Evolutionary conservation across 2,888 invertebrate species (phyloP), one percentile per base, ranked within the genome.

Genomic region (Synanthedon myopaeformis): DNA sequence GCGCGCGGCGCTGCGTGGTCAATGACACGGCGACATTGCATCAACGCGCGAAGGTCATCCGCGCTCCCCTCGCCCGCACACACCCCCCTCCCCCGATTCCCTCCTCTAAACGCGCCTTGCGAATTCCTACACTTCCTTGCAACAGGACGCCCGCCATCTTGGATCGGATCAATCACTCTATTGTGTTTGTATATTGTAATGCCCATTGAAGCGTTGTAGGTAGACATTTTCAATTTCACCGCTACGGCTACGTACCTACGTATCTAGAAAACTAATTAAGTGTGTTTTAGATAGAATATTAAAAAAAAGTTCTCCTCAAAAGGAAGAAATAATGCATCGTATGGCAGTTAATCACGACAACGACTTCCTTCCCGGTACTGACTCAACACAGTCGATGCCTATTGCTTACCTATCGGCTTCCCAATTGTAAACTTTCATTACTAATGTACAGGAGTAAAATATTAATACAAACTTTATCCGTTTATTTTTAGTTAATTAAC

Each of bases 11-110:
- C 35, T 65, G 67, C 66, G 76, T 82, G 83, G 83, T 83, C 86
- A 85, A 85, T 84, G 86, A 86, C 86, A 84, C 83, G 76, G 79
- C 85, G 86, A 86, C 86, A 87, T 87, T 87, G 86, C 83, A 83
- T 80, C 83, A 79, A 81, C 79, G 82, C 82, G 82, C 82, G 82
- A 83, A 83, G 82, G 82, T 82, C 82, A 82, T 76, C 65, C 70
- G 61, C 64, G 61, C 60, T 65, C 65, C 70, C 65, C 70, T 58
- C 63, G 54, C 59, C 49, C 59, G 61, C 59, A 65, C 61, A 63
- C 53, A 64, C 58, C 63, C 63, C 55, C 62, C 56, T 57, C 61
- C 58, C 57, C 63, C 60, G 23, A 5, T 23, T 23, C 56, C 62
- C 56, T 57, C 64, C 61, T 61, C 62, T 65, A 64, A 35, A 62